phyloP scores from a whole-genome alignment of 2,888 invertebrate species.

The Pseudococcus longispinus region DNA sequence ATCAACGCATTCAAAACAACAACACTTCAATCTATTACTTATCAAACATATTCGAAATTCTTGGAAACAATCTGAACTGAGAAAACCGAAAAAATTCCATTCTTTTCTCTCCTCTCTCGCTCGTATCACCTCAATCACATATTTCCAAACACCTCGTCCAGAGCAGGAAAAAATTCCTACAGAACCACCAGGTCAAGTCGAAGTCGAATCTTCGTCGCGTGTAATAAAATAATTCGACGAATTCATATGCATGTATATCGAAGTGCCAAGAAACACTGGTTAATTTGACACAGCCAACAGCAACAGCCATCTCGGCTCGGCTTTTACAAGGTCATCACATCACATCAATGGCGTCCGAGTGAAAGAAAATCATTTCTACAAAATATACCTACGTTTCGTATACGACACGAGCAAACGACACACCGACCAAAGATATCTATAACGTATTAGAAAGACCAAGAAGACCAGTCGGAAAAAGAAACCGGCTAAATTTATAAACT shows the following conservation, averaged over 20 bases:
- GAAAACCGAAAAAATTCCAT: neutral
- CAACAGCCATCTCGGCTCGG: neutral
- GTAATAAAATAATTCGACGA: conserved; percentile 4
- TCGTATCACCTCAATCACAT: neutral
- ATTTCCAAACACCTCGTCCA: neutral
- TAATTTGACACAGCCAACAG: neutral
- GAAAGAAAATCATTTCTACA: neutral
- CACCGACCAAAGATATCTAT: neutral
- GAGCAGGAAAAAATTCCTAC: neutral
- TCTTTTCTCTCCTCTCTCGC: neutral
- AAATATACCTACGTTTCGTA: neutral
- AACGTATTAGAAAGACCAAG: neutral
- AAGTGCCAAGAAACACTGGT: neutral
- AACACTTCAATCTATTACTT: neutral
- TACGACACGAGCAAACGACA: no score
- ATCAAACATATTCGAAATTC: neutral
- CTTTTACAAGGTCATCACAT: neutral
- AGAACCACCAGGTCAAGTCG: neutral
- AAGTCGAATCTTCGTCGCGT: neutral
- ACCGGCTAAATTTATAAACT: conserved; percentile 38
- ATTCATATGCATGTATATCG: neutral
- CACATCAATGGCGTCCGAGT: conserved; percentile 4
- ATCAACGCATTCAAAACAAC: neutral
- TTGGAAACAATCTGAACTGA: neutral
- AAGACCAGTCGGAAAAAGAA: neutral